Conservation (phyloP, 2,888 invertebrate species). For the Eulithis testata region DNA sequence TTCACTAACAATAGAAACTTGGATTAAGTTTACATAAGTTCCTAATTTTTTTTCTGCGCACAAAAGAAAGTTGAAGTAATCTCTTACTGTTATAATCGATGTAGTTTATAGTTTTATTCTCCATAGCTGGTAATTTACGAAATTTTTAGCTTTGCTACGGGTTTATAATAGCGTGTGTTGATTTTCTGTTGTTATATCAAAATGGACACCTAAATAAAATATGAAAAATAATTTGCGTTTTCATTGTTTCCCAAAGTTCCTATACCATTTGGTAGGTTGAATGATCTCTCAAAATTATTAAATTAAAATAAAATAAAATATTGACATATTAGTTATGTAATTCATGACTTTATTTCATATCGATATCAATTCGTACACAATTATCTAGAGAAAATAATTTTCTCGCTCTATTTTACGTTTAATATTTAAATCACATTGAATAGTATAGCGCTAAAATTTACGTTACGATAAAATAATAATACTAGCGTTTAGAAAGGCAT, state of each 20-base stretch:
- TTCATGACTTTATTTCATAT: slow-evolving; percentile 77
- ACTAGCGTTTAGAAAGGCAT: slow-evolving; percentile 12
- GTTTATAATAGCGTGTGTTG: slow-evolving; percentile 74
- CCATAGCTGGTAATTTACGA: slow-evolving; percentile 63
- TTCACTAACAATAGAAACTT: slow-evolving; percentile 29
- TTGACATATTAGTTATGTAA: slow-evolving; percentile 60
- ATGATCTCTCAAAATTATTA: neutral
- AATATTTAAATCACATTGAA: slow-evolving; percentile 76
- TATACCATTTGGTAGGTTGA: neutral
- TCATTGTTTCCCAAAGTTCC: slow-evolving; percentile 29
- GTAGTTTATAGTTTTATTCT: slow-evolving; percentile 48
- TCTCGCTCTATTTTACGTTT: slow-evolving; percentile 63
- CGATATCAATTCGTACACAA: slow-evolving; percentile 73
- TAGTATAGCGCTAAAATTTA: slow-evolving; percentile 61
- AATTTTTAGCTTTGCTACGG: slow-evolving; percentile 80
- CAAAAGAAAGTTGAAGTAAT: slow-evolving; percentile 50
- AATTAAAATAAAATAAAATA: slow-evolving; percentile 44
- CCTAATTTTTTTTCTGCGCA: slow-evolving; percentile 53
- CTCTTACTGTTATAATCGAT: slow-evolving; percentile 50
- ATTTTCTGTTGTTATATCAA: slow-evolving; percentile 76
- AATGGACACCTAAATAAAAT: slow-evolving; percentile 79
- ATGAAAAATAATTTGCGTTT: slow-evolving; percentile 58
- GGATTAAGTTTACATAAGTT: slow-evolving; percentile 34
- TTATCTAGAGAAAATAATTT: slow-evolving; percentile 73
- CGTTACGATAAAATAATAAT: slow-evolving; percentile 17